Conservation (phyloP, 2,888 invertebrate species). For the Cistogaster globosa region DNA sequence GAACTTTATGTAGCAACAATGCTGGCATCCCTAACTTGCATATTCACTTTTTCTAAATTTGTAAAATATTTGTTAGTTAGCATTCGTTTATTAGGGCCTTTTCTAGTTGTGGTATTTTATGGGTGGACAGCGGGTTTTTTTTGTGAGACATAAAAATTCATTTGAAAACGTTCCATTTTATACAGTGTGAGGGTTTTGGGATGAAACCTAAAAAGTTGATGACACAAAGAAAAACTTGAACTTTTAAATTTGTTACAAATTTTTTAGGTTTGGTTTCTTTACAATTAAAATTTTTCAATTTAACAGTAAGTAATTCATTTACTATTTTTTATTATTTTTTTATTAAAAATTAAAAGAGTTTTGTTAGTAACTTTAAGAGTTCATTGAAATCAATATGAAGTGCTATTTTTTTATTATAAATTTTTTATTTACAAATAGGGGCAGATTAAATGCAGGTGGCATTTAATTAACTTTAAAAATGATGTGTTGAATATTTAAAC, state of each 20-base stretch:
- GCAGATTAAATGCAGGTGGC: no score
- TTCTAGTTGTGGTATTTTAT: conserved; percentile 59
- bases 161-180: not conserved
- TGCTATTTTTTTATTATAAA: no score
- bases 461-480: no score
- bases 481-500: no score
- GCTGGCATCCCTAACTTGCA: not conserved
- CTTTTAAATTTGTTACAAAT: not conserved
- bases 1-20: not conserved
- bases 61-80: conserved; percentile 20
- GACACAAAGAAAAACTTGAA: no score
- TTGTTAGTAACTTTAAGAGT: no score
- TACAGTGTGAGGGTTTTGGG: not conserved
- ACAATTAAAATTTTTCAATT: no score
- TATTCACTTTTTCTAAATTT: not conserved
- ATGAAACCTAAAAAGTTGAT: not conserved
- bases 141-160: not conserved
- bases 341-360: no score
- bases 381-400: no score
- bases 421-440: no score
- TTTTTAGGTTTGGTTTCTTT: not conserved
- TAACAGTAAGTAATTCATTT: no score
- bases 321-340: no score
- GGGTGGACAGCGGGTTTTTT: conserved; percentile 4
- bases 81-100: conserved; percentile 54